phyloP scores from a whole-genome alignment of 2,888 invertebrate genomes.

The Coremacera marginata region DNA sequence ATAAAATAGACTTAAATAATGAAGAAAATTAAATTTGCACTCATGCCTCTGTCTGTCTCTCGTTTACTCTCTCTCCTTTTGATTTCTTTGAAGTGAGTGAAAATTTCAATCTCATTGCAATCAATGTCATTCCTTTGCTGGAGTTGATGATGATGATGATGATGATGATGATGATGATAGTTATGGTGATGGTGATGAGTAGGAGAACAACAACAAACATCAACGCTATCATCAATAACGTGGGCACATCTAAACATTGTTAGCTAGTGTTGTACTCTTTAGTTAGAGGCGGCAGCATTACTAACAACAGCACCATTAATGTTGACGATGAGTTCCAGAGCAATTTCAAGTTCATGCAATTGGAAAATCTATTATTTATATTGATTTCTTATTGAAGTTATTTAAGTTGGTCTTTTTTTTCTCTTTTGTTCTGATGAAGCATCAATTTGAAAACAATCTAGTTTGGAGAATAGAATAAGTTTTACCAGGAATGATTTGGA shows the following conservation, averaged over 20 bases:
- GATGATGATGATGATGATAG: background rate
- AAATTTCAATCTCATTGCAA: constrained; percentile 25
- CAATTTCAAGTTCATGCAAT: constrained; percentile 15
- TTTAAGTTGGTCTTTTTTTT: background rate
- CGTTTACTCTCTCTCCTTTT: constrained; percentile 8
- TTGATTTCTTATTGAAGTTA: constrained; percentile 2
- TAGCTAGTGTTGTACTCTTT: background rate
- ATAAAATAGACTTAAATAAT: constrained; percentile 12
- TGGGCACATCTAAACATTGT: background rate
- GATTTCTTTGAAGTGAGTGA: constrained; percentile 16
- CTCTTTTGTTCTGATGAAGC: background rate
- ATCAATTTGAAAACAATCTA: background rate
- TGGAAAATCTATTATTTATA: constrained; percentile 3
- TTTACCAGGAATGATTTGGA: no score
- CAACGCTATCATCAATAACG: background rate
- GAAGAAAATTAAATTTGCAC: constrained; percentile 16
- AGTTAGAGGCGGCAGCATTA: background rate
- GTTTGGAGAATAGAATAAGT: background rate
- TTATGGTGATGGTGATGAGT: background rate
- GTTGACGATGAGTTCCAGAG: background rate
- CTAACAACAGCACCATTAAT: background rate
- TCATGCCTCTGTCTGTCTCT: background rate
- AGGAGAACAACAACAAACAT: background rate
- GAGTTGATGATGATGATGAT: background rate
- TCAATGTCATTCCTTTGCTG: constrained; percentile 11